Evolutionary conservation across 2,888 invertebrate species (phyloP).

Genomic region (Yponomeuta malinellus): DNA sequence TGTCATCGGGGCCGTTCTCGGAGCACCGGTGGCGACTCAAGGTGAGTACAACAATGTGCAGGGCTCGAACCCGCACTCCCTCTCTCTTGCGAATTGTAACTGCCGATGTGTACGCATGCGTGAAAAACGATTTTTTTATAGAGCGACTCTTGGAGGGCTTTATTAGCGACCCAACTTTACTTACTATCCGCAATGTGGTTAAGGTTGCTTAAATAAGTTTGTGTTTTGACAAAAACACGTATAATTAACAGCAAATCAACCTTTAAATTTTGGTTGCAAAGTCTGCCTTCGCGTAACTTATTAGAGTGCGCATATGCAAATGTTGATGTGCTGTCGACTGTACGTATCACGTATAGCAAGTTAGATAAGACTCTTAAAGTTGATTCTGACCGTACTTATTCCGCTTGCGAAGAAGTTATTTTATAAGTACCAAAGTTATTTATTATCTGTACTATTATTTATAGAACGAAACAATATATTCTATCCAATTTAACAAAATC

Average conservation of each 20-base stretch:
- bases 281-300: too few relatives aligned
- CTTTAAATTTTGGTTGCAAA: too few relatives aligned
- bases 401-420: neutral
- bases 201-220: neutral
- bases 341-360: too few relatives aligned
- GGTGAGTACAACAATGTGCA: conserved; percentile 63
- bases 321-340: too few relatives aligned
- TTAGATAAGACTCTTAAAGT: neutral
- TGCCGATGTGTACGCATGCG: neutral
- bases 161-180: too few relatives aligned
- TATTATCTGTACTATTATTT: too few relatives aligned
- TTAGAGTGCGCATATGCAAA: too few relatives aligned
- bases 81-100: conserved; percentile 27
- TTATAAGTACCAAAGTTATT: neutral
- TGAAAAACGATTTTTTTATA: neutral
- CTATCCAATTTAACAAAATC: neutral
- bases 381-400: neutral
- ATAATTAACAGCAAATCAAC: too few relatives aligned
- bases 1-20: conserved; percentile 53
- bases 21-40: conserved; percentile 54
- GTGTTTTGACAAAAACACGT: too few relatives aligned
- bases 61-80: conserved; percentile 25
- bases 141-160: neutral
- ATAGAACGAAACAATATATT: too few relatives aligned
- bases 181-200: neutral